These are phyloP conservation scores for Serrognathus titanus DNA, from an alignment of 2,888 invertebrate genomes.

Conservation along the genomic window DNA sequence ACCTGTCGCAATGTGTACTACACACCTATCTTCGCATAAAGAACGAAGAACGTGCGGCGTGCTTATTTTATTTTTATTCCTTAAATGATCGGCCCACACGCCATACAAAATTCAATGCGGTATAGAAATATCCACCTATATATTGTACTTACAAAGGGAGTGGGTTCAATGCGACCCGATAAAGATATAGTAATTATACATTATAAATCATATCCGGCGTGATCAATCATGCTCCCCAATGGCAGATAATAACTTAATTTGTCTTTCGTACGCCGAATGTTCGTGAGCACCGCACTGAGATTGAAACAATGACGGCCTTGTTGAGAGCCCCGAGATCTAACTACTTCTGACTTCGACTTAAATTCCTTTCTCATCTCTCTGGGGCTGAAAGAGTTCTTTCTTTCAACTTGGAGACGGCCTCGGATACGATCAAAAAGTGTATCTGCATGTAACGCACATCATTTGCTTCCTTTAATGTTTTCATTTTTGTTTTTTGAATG, in stretches of 20 bases:
- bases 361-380: too few species aligned
- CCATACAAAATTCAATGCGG: neutral
- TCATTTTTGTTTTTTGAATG: too few species aligned
- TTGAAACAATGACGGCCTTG: constrained; percentile 34
- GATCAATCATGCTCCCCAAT: constrained; percentile 39
- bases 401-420: too few species aligned
- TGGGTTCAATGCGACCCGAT: constrained; percentile 14
- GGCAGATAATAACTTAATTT: constrained; percentile 42
- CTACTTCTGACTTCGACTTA: neutral
- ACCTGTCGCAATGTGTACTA: too few species aligned
- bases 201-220: constrained; percentile 41
- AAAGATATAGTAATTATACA: constrained; percentile 37
- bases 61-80: too few species aligned
- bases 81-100: neutral
- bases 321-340: constrained; percentile 18
- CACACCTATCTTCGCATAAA: too few species aligned
- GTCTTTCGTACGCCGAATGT: constrained; percentile 31
- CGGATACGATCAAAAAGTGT: too few species aligned
- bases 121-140: neutral
- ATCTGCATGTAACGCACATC: too few species aligned
- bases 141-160: neutral
- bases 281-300: constrained; percentile 27
- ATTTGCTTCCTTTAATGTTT: too few species aligned
- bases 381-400: too few species aligned
- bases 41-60: too few species aligned